Conservation (phyloP, 2,888 invertebrate species). For the Polydrusus cervinus region DNA sequence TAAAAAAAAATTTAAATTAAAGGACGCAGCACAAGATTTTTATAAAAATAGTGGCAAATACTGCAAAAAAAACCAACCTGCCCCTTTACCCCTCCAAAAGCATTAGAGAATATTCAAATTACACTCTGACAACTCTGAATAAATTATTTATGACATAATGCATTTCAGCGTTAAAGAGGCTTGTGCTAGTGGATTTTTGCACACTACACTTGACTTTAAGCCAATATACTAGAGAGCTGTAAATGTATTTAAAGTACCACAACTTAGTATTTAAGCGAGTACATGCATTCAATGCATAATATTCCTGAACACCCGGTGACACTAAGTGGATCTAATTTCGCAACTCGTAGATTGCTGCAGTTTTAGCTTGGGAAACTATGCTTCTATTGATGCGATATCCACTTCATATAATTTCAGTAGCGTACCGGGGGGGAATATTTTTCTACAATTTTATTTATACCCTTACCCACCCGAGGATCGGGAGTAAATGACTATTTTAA, state of each 20-base stretch:
- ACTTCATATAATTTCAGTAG: not conserved
- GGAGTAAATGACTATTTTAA: too few species aligned
- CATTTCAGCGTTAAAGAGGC: conserved; percentile 8
- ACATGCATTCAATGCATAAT: conserved; percentile 22
- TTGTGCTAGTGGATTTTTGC: conserved; percentile 25
- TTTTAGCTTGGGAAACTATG: conserved; percentile 20
- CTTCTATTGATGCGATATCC: conserved; percentile 3
- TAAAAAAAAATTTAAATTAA: too few species aligned
- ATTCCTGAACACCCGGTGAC: conserved; percentile 19
- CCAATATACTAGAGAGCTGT: conserved; percentile 37
- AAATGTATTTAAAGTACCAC: conserved; percentile 36
- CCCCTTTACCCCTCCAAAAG: too few species aligned
- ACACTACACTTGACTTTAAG: conserved; percentile 34
- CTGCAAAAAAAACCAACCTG: too few species aligned
- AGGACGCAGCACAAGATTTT: too few species aligned
- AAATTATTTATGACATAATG: not conserved
- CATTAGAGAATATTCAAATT: too few species aligned
- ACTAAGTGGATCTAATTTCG: conserved; percentile 42
- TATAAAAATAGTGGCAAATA: too few species aligned
- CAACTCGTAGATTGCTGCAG: conserved; percentile 15
- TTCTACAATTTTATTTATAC: not conserved
- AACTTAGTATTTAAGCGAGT: conserved; percentile 19
- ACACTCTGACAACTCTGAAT: too few species aligned
- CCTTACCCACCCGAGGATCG: too few species aligned
- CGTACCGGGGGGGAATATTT: not conserved